A percentile compares a stretch with the other conserved stretches of the same genome.
Evolutionary conservation across 2,797 vertebrate species (phyloP).

Genomic region (Pempheris klunzingeri): DNA sequence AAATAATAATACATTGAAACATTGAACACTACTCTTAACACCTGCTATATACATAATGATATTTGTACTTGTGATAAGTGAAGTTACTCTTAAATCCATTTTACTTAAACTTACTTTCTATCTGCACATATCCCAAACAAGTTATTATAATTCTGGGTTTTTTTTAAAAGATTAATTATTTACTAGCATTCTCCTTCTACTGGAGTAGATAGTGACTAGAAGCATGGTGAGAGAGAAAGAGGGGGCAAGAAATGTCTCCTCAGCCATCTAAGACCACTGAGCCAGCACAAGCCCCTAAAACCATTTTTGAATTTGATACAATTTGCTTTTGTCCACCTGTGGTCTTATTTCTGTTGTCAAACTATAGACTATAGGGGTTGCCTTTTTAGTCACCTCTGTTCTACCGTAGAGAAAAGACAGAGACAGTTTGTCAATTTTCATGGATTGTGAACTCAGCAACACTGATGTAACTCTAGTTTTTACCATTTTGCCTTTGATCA

Average conservation of each 20-base stretch:
- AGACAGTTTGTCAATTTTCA: not conserved
- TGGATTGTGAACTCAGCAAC: not conserved
- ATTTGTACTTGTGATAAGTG: not conserved
- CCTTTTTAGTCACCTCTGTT: conserved; percentile 23
- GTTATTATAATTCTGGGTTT: not conserved
- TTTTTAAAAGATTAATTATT: not conserved
- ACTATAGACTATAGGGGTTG: not conserved
- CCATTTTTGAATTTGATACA: conserved; percentile 24
- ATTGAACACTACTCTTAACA: not conserved
- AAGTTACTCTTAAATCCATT: not conserved
- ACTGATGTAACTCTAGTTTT: not conserved
- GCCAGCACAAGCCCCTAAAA: not conserved
- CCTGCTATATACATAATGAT: not conserved
- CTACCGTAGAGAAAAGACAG: not conserved
- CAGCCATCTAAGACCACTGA: conserved; percentile 4
- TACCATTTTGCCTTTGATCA: not conserved
- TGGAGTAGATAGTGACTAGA: not conserved
- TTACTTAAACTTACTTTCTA: not conserved
- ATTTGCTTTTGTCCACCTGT: conserved; percentile 41
- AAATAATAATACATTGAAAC: not conserved
- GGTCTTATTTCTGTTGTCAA: conserved; percentile 23
- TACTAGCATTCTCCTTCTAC: not conserved
- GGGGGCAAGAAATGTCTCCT: conserved; percentile 3
- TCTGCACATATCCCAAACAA: not conserved
- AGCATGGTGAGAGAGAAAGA: not conserved